Conservation (phyloP, 1,140 invertebrate genomes). For the Achatina immaculata region DNA sequence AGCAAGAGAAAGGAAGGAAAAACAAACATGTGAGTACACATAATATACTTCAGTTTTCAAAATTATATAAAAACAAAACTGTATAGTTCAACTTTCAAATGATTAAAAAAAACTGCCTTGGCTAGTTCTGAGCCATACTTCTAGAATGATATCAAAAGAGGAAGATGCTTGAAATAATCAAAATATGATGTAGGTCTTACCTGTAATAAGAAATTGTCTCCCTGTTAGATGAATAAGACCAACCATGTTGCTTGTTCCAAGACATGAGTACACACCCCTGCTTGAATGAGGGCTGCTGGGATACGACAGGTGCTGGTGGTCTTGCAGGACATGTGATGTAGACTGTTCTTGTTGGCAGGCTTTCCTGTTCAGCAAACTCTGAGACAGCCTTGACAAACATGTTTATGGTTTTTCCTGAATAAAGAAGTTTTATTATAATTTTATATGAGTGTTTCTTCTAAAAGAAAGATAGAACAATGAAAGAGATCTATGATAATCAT, state of each 20-base stretch:
- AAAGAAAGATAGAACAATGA: too few species aligned
- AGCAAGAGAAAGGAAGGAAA: too few species aligned
- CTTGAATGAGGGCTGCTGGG: constrained; percentile 68
- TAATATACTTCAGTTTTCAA: too few species aligned
- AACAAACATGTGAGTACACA: too few species aligned
- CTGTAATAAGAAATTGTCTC: constrained; percentile 65
- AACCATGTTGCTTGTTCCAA: constrained; percentile 65
- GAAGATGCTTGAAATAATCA: too few species aligned
- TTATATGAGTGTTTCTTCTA: neutral
- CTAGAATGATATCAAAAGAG: too few species aligned
- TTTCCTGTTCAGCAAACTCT: constrained; percentile 61
- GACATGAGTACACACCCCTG: constrained; percentile 65
- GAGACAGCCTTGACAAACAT: constrained; percentile 63
- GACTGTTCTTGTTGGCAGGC: constrained; percentile 62
- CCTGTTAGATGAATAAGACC: constrained; percentile 48
- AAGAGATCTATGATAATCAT: too few species aligned
- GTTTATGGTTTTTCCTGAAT: constrained; percentile 63
- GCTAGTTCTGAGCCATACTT: too few species aligned
- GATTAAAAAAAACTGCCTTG: too few species aligned
- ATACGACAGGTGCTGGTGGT: constrained; percentile 60
- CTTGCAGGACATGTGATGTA: constrained; percentile 65
- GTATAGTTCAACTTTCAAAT: too few species aligned
- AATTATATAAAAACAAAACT: too few species aligned
- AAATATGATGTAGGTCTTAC: too few species aligned
- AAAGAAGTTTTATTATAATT: neutral